Evolutionary conservation across 2,797 vertebrate genomes (phyloP), one percentile per base, ranked within the genome.

Genomic region (Adelosebastes latens): DNA sequence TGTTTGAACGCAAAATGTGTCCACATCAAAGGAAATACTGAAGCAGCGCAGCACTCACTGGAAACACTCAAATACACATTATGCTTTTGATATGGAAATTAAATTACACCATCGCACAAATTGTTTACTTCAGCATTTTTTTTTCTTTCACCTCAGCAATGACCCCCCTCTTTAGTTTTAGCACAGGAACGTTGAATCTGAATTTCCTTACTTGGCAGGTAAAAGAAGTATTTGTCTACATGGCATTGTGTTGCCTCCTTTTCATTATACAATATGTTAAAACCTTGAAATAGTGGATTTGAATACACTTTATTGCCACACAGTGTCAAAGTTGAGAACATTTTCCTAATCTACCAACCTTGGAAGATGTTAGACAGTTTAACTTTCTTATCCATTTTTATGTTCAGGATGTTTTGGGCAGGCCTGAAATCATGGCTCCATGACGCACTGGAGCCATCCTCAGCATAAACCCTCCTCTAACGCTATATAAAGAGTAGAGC

Each of bases 1-100:
- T 82, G 72, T 87, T 77, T 64, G 72, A 88, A 72, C 76, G 27
- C 74, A 67, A 20, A 75, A 86, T 13, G 71, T 83, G 83, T 80
- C 82, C 70, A 85, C 74, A 88, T 93, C 79, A 89, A 92, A 92
- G 85, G 34, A 78, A 66, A 75, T 5, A 20, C 46, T 8, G 27
- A 66, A 75, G 71, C 79, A 65, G 18, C 2, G n/a, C 73, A 10
- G 63, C 60, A 12, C 71, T 81, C 25, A 1, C 24, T 67, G 74
- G 27, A 83, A 80, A 70, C 74, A 61, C 77, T 75, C 20, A 58
- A 72, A 76, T 55, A 70, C 62, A 49, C 68, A 58, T 80, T 46
- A 71, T 32, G 85, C 79, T 77, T 93, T 92, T 89, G 88, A 93
- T 89, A 85, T 91, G 88, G 78, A 93, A 90, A 92, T 90, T 8